Conservation (phyloP, 2,797 vertebrate genomes). For the Etheostoma perlongum region DNA sequence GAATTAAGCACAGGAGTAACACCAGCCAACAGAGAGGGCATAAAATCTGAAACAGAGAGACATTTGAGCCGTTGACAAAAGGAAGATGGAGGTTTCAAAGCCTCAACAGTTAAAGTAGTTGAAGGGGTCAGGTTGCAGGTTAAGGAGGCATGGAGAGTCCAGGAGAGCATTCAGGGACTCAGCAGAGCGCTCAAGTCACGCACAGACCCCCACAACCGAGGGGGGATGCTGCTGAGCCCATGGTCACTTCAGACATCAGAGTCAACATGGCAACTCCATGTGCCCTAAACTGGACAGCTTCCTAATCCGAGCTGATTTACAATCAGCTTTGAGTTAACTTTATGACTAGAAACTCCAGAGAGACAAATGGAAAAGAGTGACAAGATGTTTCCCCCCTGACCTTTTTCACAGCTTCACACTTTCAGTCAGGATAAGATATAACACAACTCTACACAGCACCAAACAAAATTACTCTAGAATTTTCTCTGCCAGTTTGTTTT, state of each 20-base stretch:
- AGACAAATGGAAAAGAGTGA: conserved; percentile 57
- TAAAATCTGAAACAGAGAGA: conserved; percentile 55
- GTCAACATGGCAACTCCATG: conserved; percentile 55
- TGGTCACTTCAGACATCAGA: conserved; percentile 41
- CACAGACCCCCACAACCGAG: conserved; percentile 29
- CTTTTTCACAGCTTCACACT: conserved; percentile 59
- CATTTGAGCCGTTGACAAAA: conserved; percentile 52
- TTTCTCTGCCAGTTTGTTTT: conserved; percentile 7
- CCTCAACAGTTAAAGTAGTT: conserved; percentile 57
- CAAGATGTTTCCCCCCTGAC: conserved; percentile 54
- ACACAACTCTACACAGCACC: conserved; percentile 7
- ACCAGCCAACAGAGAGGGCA: conserved; percentile 11
- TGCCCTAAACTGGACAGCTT: conserved; percentile 46
- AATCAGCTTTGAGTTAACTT: conserved; percentile 51
- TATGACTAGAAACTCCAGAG: conserved; percentile 55
- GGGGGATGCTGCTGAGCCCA: conserved; percentile 18
- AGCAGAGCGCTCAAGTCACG: conserved; percentile 50
- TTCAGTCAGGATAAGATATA: conserved; percentile 49
- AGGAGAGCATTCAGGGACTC: conserved; percentile 51
- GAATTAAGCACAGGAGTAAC: conserved; percentile 7
- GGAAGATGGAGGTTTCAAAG: conserved; percentile 41
- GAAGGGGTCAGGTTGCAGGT: conserved; percentile 63
- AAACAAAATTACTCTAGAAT: conserved; percentile 20
- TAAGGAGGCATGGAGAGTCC: conserved; percentile 61
- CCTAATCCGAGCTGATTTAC: conserved; percentile 67